A percentile compares a stretch with the other conserved stretches of the same genome.
phyloP scores from a whole-genome alignment of 1,140 invertebrate species.

The Linepithema humile region DNA sequence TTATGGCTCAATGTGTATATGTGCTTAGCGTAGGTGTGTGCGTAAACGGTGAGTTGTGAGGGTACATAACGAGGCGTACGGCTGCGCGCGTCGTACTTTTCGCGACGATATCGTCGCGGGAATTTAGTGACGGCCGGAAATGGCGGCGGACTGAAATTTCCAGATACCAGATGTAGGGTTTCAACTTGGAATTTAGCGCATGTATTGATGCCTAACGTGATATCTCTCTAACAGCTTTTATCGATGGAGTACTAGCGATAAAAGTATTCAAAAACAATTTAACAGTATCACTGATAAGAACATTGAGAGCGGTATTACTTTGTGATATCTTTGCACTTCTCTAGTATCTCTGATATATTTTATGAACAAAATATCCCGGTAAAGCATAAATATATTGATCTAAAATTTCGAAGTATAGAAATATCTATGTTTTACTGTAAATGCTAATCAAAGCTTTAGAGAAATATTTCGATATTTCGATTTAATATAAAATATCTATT shows the following conservation, averaged over 20 bases:
- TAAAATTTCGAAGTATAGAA: too few species aligned
- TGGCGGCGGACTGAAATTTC: conserved; percentile 31
- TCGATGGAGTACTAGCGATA: not conserved
- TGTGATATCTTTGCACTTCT: not conserved
- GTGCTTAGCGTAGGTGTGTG: not conserved
- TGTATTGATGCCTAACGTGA: not conserved
- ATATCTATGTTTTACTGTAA: too few species aligned
- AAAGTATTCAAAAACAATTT: not conserved
- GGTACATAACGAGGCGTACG: conserved; percentile 4
- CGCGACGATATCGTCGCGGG: conserved; percentile 28
- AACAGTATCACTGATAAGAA: not conserved
- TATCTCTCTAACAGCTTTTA: not conserved
- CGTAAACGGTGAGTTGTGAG: not conserved
- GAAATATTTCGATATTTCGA: not conserved
- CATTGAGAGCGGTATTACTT: not conserved
- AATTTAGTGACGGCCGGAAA: conserved; percentile 50
- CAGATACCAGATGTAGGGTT: not conserved
- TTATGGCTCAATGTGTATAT: not conserved
- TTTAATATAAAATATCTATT: conserved; percentile 1
- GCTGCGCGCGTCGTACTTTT: conserved; percentile 23
- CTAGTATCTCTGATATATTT: not conserved
- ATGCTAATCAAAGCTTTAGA: too few species aligned
- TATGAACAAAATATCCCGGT: not conserved
- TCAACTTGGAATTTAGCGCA: conserved; percentile 21
- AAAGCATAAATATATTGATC: too few species aligned